phyloP scores from a whole-genome alignment of 2,888 invertebrate species.

The Pediacus dermestoides region DNA sequence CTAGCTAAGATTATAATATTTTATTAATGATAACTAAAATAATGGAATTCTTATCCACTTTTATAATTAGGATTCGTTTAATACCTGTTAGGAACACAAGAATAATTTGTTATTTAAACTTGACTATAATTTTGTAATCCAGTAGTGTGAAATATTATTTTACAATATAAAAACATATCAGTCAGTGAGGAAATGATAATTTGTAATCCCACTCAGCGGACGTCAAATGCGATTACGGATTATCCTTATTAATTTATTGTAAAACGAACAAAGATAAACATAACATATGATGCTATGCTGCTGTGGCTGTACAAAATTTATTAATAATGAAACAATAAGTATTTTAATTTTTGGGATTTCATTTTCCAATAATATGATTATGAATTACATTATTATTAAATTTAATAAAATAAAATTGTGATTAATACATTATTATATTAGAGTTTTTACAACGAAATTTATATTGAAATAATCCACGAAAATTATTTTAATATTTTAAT shows the following conservation, averaged over 20 bases:
- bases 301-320: slow-evolving; percentile 4
- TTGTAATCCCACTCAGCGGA: slow-evolving; percentile 38
- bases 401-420: not conserved
- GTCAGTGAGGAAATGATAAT: slow-evolving; percentile 34
- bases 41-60: slow-evolving; percentile 1
- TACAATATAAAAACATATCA: slow-evolving; percentile 6
- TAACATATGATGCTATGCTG: too few relatives aligned
- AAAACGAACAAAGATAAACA: slow-evolving; percentile 1
- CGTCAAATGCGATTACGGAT: slow-evolving; percentile 36
- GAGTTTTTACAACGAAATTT: too few relatives aligned
- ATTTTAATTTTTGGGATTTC: not conserved
- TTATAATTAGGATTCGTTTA: too few relatives aligned
- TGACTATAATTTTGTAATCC: too few relatives aligned
- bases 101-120: too few relatives aligned
- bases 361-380: not conserved
- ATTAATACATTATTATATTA: too few relatives aligned
- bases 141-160: too few relatives aligned
- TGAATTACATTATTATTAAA: not conserved
- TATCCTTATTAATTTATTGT: slow-evolving; percentile 26
- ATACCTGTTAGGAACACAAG: too few relatives aligned
- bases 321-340: not conserved
- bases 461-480: too few relatives aligned
- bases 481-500: too few relatives aligned
- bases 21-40: slow-evolving; percentile 23
- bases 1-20: slow-evolving; percentile 24